A percentile compares a stretch with the other conserved stretches of the same genome.
phyloP scores from a whole-genome alignment of 37 sponge, comb jelly and placozoan genomes.

The Spongilla lacustris region DNA sequence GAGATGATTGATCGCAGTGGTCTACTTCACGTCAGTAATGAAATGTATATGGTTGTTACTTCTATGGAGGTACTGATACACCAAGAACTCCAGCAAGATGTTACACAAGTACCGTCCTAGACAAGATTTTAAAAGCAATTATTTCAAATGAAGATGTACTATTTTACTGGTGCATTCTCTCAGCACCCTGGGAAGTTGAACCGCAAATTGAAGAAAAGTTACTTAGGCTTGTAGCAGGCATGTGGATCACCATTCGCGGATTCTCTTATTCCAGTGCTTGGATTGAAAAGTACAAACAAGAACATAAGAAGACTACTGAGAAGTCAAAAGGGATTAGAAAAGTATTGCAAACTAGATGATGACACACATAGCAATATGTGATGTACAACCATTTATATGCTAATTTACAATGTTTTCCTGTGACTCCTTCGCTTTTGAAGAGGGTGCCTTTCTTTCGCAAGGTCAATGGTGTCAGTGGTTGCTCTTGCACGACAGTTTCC shows the following conservation, averaged over 20 bases:
- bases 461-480: not conserved
- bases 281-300: constrained; percentile 7
- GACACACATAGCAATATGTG: not conserved
- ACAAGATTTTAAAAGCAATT: not conserved
- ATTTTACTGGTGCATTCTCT: not conserved
- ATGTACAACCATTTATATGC: constrained; percentile 2
- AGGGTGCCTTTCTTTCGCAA: not conserved
- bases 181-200: constrained; percentile 1
- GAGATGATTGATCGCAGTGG: constrained; percentile 40
- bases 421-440: not conserved
- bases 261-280: not conserved
- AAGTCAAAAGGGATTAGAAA: constrained; percentile 5
- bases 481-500: constrained; percentile 6
- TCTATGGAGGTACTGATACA: constrained; percentile 18
- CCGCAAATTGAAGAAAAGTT: constrained; percentile 1
- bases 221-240: not conserved
- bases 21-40: constrained; percentile 19
- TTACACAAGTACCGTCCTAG: not conserved
- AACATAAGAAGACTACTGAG: not conserved
- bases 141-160: not conserved
- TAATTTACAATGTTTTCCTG: not conserved
- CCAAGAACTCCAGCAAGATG: constrained; percentile 5
- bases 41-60: constrained; percentile 10
- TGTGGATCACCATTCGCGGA: constrained; percentile 17
- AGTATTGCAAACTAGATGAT: not conserved